Conservation (phyloP, 1,140 invertebrate species). For the Zaprionus nigranus region DNA sequence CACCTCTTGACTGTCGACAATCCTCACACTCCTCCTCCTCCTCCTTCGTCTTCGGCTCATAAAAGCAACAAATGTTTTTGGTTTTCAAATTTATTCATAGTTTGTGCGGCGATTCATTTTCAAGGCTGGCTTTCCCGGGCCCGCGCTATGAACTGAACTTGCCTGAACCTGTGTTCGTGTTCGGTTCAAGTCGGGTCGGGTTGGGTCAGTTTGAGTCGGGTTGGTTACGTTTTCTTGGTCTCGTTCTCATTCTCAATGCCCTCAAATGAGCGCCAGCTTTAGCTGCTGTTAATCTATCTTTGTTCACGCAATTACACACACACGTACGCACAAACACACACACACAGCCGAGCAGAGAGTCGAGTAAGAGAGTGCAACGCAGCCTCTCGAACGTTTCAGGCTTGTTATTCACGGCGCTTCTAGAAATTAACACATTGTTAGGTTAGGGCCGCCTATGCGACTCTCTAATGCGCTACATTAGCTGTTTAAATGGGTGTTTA, state of each 20-base stretch:
- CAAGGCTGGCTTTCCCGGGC: slow-evolving; percentile 69
- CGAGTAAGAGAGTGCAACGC: slow-evolving; percentile 6
- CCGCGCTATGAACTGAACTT: slow-evolving; percentile 4
- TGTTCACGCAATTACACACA: slow-evolving; percentile 73
- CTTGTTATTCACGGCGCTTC: slow-evolving; percentile 51
- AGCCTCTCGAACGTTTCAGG: slow-evolving; percentile 21
- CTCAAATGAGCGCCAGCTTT: slow-evolving; percentile 68
- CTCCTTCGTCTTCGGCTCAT: slow-evolving; percentile 16
- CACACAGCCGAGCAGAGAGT: slow-evolving; percentile 16
- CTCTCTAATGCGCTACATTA: slow-evolving; percentile 21
- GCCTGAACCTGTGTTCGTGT: not conserved
- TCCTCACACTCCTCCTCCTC: slow-evolving; percentile 1
- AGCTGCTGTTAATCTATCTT: slow-evolving; percentile 65
- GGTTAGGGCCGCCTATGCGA: not conserved
- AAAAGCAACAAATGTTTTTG: slow-evolving; percentile 34
- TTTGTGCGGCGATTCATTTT: slow-evolving; percentile 63
- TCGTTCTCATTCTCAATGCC: slow-evolving; percentile 26
- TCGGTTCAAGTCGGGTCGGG: slow-evolving; percentile 3
- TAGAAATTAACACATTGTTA: slow-evolving; percentile 23
- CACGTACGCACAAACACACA: slow-evolving; percentile 8
- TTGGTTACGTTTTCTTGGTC: not conserved
- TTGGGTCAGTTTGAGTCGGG: slow-evolving; percentile 1
- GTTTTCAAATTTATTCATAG: slow-evolving; percentile 70
- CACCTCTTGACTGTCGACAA: not conserved
- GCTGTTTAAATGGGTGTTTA: not conserved